These are phyloP conservation scores for Manis pentadactyla DNA, from an alignment of 2,797 vertebrate genomes.

Conservation along the genomic window DNA sequence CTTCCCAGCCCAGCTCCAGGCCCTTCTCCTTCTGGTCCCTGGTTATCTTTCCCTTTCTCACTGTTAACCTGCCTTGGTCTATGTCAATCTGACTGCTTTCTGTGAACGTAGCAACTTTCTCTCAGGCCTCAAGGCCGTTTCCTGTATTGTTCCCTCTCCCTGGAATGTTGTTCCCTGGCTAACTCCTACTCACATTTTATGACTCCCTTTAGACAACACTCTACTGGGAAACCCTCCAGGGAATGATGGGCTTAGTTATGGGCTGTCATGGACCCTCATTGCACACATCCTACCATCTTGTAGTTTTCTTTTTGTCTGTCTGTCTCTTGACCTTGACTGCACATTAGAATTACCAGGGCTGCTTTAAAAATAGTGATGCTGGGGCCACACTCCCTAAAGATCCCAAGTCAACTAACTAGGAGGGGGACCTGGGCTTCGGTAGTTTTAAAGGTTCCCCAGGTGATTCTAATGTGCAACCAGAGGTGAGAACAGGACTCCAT, in stretches of 20 bases:
- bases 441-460: background rate
- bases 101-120: background rate
- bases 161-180: constrained; percentile 14
- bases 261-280: background rate
- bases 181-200: background rate
- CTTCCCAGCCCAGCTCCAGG: background rate
- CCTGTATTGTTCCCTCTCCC: background rate
- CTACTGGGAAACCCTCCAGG: background rate
- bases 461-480: background rate
- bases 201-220: background rate
- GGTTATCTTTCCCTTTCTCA: background rate
- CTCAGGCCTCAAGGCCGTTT: background rate
- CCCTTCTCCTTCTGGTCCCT: background rate
- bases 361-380: background rate
- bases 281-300: too few relatives aligned
- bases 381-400: background rate
- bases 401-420: background rate
- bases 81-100: background rate
- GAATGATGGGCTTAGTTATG: background rate
- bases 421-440: background rate
- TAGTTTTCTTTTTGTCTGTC: background rate
- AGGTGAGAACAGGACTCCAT: too few relatives aligned
- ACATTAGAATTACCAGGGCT: background rate
- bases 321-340: background rate
- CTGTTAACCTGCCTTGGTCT: background rate